These are phyloP conservation scores for Sardinella longiceps DNA, from an alignment of 2,797 vertebrate genomes.

Conservation along the genomic window DNA sequence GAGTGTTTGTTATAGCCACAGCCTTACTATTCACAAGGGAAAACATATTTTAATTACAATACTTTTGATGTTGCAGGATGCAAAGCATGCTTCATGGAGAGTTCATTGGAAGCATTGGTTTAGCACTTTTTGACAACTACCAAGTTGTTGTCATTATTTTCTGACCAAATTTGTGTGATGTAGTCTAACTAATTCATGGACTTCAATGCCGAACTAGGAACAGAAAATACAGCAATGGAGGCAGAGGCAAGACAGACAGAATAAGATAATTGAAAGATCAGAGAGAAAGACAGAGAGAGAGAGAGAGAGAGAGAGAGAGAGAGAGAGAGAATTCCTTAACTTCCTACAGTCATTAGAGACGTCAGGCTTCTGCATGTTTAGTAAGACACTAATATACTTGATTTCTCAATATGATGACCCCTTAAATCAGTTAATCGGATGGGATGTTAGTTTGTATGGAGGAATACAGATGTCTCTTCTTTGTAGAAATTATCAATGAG, in stretches of 20 bases:
- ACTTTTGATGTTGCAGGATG: not conserved
- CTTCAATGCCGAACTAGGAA: constrained; percentile 72
- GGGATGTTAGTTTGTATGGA: not conserved
- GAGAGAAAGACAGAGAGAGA: not conserved
- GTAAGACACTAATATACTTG: not conserved
- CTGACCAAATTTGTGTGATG: constrained; percentile 56
- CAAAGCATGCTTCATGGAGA: no score
- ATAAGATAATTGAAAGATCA: not conserved
- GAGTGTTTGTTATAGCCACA: not conserved
- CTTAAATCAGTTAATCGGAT: not conserved
- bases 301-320: no score
- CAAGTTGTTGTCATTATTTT: constrained; percentile 31
- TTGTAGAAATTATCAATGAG: no score
- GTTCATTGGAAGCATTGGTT: no score
- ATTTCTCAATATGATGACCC: not conserved
- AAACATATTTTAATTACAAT: not conserved
- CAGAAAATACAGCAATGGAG: not conserved
- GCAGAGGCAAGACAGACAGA: not conserved
- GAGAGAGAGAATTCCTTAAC: no score
- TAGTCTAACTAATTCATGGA: constrained; percentile 66
- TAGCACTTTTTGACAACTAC: not conserved
- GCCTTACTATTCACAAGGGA: not conserved
- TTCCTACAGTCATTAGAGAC: not conserved
- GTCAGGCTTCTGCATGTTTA: not conserved
- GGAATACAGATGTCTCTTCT: not conserved